Percentiles rank a stretch among this genome's conserved stretches.
Evolutionary conservation across 2,113 vertebrate species (phyloP).

Genomic region (Alosa alosa): DNA sequence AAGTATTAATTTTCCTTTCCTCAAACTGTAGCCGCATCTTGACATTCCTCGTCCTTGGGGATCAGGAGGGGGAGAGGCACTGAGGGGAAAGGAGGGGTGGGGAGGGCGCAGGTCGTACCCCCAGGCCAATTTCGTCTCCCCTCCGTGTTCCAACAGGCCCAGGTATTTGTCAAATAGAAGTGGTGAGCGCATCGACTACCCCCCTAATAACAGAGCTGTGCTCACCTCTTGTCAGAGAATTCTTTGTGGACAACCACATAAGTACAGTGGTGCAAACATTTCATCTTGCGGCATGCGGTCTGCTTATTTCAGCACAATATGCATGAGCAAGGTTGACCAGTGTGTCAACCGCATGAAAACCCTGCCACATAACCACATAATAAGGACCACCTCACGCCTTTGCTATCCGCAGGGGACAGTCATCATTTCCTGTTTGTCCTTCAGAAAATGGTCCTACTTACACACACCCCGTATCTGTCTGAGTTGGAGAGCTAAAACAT

Average conservation of each 20-base stretch:
- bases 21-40: slow-evolving; percentile 39
- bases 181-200: slow-evolving; percentile 36
- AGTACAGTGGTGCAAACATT: neutral
- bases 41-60: slow-evolving; percentile 47
- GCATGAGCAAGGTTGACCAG: neutral
- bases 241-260: neutral
- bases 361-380: neutral
- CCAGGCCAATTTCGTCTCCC: slow-evolving; percentile 27
- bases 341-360: neutral
- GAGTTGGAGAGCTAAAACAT: neutral
- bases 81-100: neutral
- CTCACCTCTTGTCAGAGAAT: neutral
- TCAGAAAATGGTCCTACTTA: neutral
- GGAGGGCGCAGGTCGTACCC: slow-evolving; percentile 32
- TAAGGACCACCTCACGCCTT: slow-evolving; percentile 50
- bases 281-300: neutral
- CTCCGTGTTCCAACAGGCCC: slow-evolving; percentile 58
- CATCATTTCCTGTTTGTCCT: neutral
- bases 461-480: neutral
- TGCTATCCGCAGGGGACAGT: neutral
- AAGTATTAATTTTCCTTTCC: slow-evolving; percentile 31
- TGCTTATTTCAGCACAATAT: neutral
- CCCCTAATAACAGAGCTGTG: slow-evolving; percentile 51
- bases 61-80: slow-evolving; percentile 10
- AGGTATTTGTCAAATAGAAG: slow-evolving; percentile 57